phyloP scores from a whole-genome alignment of 2,888 invertebrate genomes.

The Polyploca ridens region DNA sequence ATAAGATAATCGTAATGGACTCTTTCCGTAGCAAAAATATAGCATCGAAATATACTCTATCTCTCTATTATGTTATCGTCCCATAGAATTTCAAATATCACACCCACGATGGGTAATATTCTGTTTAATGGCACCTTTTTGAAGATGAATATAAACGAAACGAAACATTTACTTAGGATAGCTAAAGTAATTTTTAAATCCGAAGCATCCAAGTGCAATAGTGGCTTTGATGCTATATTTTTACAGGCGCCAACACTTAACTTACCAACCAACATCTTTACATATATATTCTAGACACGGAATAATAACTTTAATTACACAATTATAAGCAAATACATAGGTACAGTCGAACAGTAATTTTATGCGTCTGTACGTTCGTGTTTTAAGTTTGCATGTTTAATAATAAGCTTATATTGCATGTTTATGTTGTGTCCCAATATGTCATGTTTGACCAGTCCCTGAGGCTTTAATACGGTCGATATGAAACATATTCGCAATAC shows the following conservation, averaged over 20 bases:
- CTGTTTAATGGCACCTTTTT: not conserved
- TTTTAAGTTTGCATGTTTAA: slow-evolving; percentile 29
- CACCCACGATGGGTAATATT: too few relatives aligned
- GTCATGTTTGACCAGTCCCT: slow-evolving; percentile 34
- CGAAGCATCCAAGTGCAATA: not conserved
- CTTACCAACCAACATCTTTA: not conserved
- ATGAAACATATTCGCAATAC: slow-evolving; percentile 17
- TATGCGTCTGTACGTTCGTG: not conserved
- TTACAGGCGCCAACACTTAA: not conserved
- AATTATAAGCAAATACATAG: not conserved
- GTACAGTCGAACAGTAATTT: not conserved
- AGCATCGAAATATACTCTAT: slow-evolving; percentile 19
- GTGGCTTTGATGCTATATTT: too few relatives aligned
- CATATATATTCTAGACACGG: not conserved
- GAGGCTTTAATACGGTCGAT: slow-evolving; percentile 38
- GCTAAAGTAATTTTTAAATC: not conserved
- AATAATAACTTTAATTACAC: not conserved
- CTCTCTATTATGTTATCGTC: not conserved
- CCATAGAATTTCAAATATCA: too few relatives aligned
- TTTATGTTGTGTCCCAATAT: slow-evolving; percentile 29
- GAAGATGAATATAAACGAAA: not conserved
- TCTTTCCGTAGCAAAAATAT: slow-evolving; percentile 28
- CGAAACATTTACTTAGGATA: not conserved
- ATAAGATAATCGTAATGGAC: slow-evolving; percentile 29
- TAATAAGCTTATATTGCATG: slow-evolving; percentile 36